Percentiles rank a stretch among this genome's conserved stretches.
Conservation (phyloP, 2,797 vertebrate species). For the Protonibea diacanthus region DNA sequence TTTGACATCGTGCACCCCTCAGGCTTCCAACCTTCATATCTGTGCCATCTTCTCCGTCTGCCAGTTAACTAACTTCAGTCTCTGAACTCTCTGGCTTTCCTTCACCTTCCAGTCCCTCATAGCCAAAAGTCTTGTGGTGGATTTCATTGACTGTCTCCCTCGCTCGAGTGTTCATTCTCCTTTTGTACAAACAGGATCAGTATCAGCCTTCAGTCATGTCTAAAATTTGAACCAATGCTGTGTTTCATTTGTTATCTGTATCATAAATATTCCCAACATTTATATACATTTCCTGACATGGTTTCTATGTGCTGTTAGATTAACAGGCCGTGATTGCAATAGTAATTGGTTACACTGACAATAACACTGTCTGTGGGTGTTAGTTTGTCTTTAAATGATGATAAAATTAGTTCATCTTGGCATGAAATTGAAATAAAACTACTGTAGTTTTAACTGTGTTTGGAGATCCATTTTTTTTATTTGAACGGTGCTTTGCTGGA, state of each 20-base stretch:
- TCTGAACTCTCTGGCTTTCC: conserved; percentile 62
- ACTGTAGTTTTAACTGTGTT: not conserved
- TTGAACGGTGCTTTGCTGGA: not conserved
- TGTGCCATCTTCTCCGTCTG: conserved; percentile 71
- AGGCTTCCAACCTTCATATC: conserved; percentile 75
- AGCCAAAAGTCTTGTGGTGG: conserved; percentile 46
- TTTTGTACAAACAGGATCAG: conserved; percentile 30
- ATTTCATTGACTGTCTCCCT: conserved; percentile 25
- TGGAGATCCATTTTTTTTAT: too few species aligned
- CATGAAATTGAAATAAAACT: not conserved
- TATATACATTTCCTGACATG: too few species aligned
- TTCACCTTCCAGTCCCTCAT: conserved; percentile 71
- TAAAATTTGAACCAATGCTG: conserved; percentile 19
- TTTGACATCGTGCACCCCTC: conserved; percentile 67
- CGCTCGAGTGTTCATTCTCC: conserved; percentile 15
- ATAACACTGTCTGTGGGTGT: not conserved
- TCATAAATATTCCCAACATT: not conserved
- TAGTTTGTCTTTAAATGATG: not conserved
- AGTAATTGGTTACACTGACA: too few species aligned
- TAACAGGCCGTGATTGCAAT: too few species aligned
- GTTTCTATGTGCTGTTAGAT: too few species aligned
- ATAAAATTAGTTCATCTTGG: not conserved
- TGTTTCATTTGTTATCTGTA: not conserved
- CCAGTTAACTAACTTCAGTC: conserved; percentile 75
- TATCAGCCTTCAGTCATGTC: conserved; percentile 30